Evolutionary conservation across 2,888 invertebrate genomes (phyloP).

Genomic region (Cybosia mesomella): DNA sequence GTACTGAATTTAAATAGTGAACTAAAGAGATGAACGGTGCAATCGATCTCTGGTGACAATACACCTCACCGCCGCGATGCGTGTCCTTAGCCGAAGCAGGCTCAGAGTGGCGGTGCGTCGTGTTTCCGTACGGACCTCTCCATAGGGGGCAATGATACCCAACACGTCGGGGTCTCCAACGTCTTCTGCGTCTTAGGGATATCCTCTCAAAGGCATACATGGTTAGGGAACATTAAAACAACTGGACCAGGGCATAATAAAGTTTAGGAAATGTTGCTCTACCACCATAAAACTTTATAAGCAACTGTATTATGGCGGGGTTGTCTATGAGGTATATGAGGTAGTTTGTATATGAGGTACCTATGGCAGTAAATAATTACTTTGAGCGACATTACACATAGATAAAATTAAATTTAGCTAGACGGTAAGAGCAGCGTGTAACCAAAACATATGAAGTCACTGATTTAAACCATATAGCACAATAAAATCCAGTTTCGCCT

Average conservation of each 20-base stretch:
- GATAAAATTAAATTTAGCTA: constrained; percentile 35
- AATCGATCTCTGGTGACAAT: too few relatives aligned
- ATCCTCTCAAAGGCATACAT: neutral
- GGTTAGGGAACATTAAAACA: neutral
- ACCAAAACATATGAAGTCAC: constrained; percentile 14
- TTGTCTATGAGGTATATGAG: too few relatives aligned
- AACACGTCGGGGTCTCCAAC: too few relatives aligned
- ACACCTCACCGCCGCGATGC: too few relatives aligned
- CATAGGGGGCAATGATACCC: too few relatives aligned
- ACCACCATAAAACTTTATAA: neutral
- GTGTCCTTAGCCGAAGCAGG: too few relatives aligned
- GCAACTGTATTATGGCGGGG: neutral
- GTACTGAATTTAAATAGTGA: too few relatives aligned
- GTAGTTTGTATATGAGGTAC: too few relatives aligned
- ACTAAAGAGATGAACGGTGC: too few relatives aligned
- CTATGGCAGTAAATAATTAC: constrained; percentile 25
- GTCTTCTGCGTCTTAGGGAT: too few relatives aligned
- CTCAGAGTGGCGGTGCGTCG: too few relatives aligned
- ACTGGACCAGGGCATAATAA: neutral
- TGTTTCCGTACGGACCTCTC: too few relatives aligned
- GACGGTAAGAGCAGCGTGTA: neutral
- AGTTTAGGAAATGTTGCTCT: neutral
- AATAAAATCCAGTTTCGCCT: constrained; percentile 16
- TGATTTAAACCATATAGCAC: constrained; percentile 11
- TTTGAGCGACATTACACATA: constrained; percentile 39